Evolutionary conservation across 2,888 invertebrate species (phyloP).

Genomic region (Lasioglossum pauxillum): DNA sequence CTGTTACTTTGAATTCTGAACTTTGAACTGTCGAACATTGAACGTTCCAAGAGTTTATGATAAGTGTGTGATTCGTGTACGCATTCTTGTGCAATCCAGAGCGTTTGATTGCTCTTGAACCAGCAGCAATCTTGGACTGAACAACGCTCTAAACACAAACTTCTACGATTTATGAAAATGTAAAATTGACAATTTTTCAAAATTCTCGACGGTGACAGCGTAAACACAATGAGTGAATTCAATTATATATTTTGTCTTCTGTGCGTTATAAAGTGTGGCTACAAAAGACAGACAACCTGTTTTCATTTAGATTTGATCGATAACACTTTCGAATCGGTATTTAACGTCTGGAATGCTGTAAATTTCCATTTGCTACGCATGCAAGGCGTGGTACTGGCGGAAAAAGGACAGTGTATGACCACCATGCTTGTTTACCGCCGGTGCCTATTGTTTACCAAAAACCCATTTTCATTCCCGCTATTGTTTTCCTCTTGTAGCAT

Average conservation of each 20-base stretch:
- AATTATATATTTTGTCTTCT: neutral
- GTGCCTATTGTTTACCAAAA: conserved; percentile 53
- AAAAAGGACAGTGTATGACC: conserved; percentile 25
- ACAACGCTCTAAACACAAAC: neutral
- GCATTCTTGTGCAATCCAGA: too few species aligned
- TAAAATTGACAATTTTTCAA: neutral
- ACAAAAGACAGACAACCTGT: neutral
- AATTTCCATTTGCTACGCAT: conserved; percentile 41
- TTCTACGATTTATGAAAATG: neutral
- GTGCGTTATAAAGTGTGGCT: neutral
- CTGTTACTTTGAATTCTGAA: too few species aligned
- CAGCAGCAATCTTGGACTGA: too few species aligned
- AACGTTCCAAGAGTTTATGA: too few species aligned
- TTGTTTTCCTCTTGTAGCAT: conserved; percentile 27
- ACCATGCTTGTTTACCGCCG: conserved; percentile 46
- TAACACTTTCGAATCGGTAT: neutral
- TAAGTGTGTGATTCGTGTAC: too few species aligned
- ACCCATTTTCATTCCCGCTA: conserved; percentile 45
- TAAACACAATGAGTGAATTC: neutral
- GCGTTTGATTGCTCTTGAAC: too few species aligned
- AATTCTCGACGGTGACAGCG: neutral
- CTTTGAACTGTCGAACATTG: too few species aligned
- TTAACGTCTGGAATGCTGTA: conserved; percentile 19
- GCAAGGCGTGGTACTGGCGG: conserved; percentile 12
- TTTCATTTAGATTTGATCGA: neutral